phyloP scores from a whole-genome alignment of 2,113 vertebrate species.

The Cebus imitator region DNA sequence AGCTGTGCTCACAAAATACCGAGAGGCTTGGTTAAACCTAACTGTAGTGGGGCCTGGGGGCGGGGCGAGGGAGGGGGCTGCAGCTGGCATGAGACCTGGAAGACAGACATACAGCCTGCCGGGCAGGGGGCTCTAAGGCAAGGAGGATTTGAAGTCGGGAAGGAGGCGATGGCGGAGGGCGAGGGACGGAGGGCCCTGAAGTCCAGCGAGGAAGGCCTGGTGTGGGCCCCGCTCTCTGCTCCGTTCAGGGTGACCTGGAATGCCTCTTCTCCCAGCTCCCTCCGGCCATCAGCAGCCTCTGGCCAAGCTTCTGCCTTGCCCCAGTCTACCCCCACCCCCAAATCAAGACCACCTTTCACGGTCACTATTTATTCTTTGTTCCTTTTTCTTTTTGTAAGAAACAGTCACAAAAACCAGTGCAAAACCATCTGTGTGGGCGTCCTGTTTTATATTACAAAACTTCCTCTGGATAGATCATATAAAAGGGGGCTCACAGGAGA shows the following conservation, averaged over 20 bases:
- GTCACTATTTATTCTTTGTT: slow-evolving; percentile 82
- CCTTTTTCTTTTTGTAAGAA: slow-evolving; percentile 83
- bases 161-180: not conserved
- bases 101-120: not conserved
- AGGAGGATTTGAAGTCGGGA: too few relatives aligned
- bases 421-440: slow-evolving; percentile 78
- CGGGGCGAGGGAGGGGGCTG: not conserved
- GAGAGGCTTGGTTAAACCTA: not conserved
- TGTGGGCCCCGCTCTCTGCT: not conserved
- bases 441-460: slow-evolving; percentile 84
- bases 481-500: slow-evolving; percentile 82
- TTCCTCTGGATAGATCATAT: slow-evolving; percentile 78
- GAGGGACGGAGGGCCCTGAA: not conserved
- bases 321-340: slow-evolving; percentile 15
- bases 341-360: slow-evolving; percentile 79
- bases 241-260: not conserved
- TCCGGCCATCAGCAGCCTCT: not conserved
- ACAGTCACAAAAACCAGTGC: slow-evolving; percentile 83
- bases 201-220: not conserved
- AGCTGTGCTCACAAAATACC: accelerated
- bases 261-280: too few relatives aligned
- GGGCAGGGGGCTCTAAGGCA: accelerated
- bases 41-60: not conserved
- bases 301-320: not conserved
- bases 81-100: not conserved